Evolutionary conservation across 2,113 vertebrate genomes (phyloP), one percentile per base, ranked within the genome.

Genomic region (Arvicanthis niloticus): DNA sequence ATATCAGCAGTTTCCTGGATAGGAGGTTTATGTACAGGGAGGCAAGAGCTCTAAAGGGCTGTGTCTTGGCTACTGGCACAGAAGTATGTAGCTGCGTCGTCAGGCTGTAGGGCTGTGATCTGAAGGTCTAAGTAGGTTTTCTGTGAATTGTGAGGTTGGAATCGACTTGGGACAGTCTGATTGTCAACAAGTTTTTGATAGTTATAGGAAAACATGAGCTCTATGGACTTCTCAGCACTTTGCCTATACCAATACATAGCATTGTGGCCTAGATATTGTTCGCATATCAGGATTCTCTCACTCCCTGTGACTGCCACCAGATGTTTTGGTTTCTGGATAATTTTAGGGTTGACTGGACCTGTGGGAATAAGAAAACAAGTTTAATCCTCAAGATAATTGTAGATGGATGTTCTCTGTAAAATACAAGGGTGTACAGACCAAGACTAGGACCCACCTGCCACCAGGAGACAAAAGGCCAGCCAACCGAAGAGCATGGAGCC

Each of bases 161-260:
- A 97, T 42, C 13, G 37, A 12, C 1, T 40, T 0, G 88, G 34
- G 2, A 68, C 6, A 31, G 37, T 78, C 1, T 42, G 24, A 4
- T 96, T 97, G 0, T n/a, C 13, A 67, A 0, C 0, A 0, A 96
- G 40, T 0, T 51, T 0, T 11, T 12, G 0, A 17, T n/a, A 73
- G 15, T 0, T 85, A 15, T 94, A 98, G 19, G 0, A 58, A 87
- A 97, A 97, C 77, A 98, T 2, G 81, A 97, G 0, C 45, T 80
- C 48, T 15, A 56, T 5, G 0, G 34, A 73, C 4, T 96, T 92
- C 17, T 68, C 81, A 40, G 48, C 21, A 11, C 90, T 85, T 31
- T 89, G 88, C n/a, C 7, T 26, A 4, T 62, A 88, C 51, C 73
- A 94, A 6, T 42, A 75, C 91, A 92, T 40, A 2, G 22, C n/a